Evolutionary conservation across 2,797 vertebrate species (phyloP), one percentile per base, ranked within the genome.

Genomic region (Poeciliopsis presidionis): DNA sequence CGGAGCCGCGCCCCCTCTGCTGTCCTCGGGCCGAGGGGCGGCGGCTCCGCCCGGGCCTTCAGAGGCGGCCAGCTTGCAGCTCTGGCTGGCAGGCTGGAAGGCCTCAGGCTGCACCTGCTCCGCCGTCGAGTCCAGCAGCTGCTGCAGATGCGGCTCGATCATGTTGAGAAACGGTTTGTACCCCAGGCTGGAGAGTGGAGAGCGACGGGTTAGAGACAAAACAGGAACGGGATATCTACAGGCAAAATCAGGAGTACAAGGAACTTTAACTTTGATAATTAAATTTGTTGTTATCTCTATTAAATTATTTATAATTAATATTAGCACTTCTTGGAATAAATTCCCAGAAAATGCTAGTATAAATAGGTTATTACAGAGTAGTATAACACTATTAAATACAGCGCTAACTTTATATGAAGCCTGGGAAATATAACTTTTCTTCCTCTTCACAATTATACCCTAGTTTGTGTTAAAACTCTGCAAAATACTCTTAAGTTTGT

Each of bases 131-230:
- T 97, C 97, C 77, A 95, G 93, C 81, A 99, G 94, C 85, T 96
- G 97, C 95, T 98, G 97, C 30, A 99, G 95, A 85, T 98, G 97
- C 18, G 98, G 97, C 86, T 97, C 97, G 91, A 99, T 97, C 92
- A 98, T 90, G 90, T 94, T 97, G 86, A 99, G 94, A 92, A 99
- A 99, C 75, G 98, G 97, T 95, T 98, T 99, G 92, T 99, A 99
- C 84, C 98, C 98, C 88, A 97, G 95, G 92, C 98, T 99, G 94
- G 41, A 61, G 55, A 70, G 33, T 30, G 18, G 72, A 0, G 49
- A 69, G 9, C 22, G 45, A 76, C 20, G 41, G 5, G 33, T 7
- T 13, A 14, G 45, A 55, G 46, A 28, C 4, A 61, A 14, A 4
- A 14, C 1, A 18, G 8, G 0, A 11, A 55, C 20, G 6, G 46